Base-by-base conservation (phyloP, 2,113 vertebrate species). In the Cranoglanis bouderius region DNA sequence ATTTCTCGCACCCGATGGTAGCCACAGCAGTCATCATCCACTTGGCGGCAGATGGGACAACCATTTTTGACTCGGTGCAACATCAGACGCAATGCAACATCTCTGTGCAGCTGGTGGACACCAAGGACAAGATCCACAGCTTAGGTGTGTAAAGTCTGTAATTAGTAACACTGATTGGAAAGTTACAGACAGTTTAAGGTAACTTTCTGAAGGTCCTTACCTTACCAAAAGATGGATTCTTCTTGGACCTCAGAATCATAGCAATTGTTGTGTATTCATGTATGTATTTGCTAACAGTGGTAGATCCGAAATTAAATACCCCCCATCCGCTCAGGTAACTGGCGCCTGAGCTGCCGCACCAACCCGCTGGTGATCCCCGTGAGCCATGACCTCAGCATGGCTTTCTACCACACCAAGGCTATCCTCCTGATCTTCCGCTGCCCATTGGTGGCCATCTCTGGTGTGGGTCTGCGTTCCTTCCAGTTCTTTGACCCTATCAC, bases 401-500 rank as follows among this genome's bases (percentile, higher is more conserved):
- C 98, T 92, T 99, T 99, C 96, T 99, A 99, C 96, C 97, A 97
- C 95, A 99, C 98, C 92, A 97, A 96, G 93, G 96, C 97, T 55
- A 97, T 99, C 89, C 95, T 97, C 91, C 96, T 99, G 93, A 97
- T 95, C 94, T 99, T 99, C 93, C 95, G 95, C 90, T 99, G 97
- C 46, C 94, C 93, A 86, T 95, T 97, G 84, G 97, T 99, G 90
- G 98, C 98, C 93, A 97, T 99, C 96, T 99, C 98, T 0, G 98
- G 98, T 88, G 96, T 99, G 91, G 98, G 97, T 94, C 95, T 99
- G 92, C 97, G 98, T 92, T 99, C 98, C 93, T 99, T 99, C 95
- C 97, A 99, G 95, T 98, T 97, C 95, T 99, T 99, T 93, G 98
- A 99, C 96, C 98, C 98, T 80, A 97, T 99, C 96, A 98, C 97